Conservation (phyloP, 2,888 invertebrate genomes). For the Caenorhabditis becei region DNA sequence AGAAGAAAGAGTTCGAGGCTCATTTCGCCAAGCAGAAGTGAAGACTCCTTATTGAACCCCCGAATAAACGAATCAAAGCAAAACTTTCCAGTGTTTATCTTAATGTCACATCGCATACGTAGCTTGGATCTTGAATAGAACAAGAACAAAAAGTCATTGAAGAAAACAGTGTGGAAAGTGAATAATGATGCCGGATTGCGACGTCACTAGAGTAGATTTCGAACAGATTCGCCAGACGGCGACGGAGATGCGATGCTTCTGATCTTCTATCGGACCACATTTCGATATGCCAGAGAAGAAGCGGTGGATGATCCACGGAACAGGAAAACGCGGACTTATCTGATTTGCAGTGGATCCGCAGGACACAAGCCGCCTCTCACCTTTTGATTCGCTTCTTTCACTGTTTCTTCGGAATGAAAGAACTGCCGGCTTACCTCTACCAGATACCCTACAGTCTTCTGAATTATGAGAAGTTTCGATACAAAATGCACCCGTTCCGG, state of each 20-base stretch:
- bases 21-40: too few species aligned
- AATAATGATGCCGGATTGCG: too few species aligned
- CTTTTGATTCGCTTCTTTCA: background rate
- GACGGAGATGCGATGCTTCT: background rate
- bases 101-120: too few species aligned
- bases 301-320: background rate
- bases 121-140: too few species aligned
- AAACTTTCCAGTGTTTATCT: too few species aligned
- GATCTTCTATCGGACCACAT: slow-evolving; percentile 2
- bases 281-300: background rate
- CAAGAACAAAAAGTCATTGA: background rate
- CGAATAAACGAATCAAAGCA: too few species aligned
- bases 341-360: background rate
- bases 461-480: background rate
- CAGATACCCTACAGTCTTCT: slow-evolving; percentile 2
- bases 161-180: too few species aligned
- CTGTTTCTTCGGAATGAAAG: slow-evolving; percentile 7
- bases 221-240: background rate
- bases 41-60: too few species aligned
- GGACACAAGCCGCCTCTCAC: background rate
- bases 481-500: slow-evolving; percentile 17
- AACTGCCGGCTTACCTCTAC: slow-evolving; percentile 1
- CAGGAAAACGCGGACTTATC: background rate
- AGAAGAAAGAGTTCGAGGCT: too few species aligned
- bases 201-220: background rate